phyloP scores from a whole-genome alignment of 2,888 invertebrate species.

The Hemaris fuciformis region DNA sequence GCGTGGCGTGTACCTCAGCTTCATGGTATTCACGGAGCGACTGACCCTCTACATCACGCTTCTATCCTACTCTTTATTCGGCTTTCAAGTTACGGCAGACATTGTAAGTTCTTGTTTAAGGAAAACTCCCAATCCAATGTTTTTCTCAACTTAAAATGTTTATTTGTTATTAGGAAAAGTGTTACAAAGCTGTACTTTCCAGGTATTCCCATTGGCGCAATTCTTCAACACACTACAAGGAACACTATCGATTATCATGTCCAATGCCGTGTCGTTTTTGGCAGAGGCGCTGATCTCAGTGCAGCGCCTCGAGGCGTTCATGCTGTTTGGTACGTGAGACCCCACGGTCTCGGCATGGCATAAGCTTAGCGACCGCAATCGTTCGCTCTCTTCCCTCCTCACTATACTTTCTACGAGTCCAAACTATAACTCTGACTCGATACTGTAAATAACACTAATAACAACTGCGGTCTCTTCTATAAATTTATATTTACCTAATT shows the following conservation, averaged over 20 bases:
- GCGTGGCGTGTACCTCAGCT: conserved; percentile 84
- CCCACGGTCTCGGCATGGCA: conserved; percentile 28
- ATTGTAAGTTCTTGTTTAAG: conserved; percentile 59
- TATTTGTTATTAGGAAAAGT: conserved; percentile 9
- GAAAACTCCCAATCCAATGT: neutral
- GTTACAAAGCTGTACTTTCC: conserved; percentile 46
- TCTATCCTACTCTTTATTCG: conserved; percentile 87
- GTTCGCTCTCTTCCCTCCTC: conserved; percentile 15
- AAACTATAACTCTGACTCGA: conserved; percentile 46
- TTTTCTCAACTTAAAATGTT: neutral
- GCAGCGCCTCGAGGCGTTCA: conserved; percentile 82
- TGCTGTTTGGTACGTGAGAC: conserved; percentile 76
- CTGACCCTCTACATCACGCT: conserved; percentile 91
- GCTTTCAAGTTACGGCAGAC: conserved; percentile 80
- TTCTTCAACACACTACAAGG: conserved; percentile 84
- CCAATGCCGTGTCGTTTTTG: conserved; percentile 79
- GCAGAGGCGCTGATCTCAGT: conserved; percentile 84
- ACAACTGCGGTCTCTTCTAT: neutral
- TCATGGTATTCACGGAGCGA: conserved; percentile 92
- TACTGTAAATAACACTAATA: conserved; percentile 29
- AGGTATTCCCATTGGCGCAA: conserved; percentile 84
- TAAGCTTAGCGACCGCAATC: conserved; percentile 13
- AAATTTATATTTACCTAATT: neutral
- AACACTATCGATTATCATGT: conserved; percentile 83
- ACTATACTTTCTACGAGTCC: conserved; percentile 39